Conservation (phyloP, 2,797 vertebrate species). For the Heterohyrax brucei region DNA sequence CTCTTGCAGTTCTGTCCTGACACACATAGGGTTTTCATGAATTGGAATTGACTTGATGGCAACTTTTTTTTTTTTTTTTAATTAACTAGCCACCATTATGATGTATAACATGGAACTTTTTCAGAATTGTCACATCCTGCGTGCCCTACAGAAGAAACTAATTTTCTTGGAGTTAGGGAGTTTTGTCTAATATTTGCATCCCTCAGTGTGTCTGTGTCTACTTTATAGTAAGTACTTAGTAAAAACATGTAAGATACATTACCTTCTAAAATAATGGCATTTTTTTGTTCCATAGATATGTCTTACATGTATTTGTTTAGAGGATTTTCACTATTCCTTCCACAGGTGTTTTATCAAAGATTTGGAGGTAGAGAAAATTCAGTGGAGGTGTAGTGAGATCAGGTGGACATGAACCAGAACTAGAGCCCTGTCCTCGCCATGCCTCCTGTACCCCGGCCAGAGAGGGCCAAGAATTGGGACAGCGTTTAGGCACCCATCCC, state of each 20-base stretch:
- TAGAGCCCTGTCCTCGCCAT: neutral
- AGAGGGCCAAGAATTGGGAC: neutral
- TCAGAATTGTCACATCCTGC: neutral
- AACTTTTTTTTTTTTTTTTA: neutral
- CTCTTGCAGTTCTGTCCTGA: neutral
- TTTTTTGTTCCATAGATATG: neutral
- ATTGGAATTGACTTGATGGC: neutral
- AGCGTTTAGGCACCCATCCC: neutral
- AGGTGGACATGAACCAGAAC: neutral
- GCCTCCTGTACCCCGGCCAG: neutral
- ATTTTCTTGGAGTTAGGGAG: conserved; percentile 2
- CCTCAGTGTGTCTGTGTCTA: neutral
- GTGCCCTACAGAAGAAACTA: neutral
- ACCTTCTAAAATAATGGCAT: neutral
- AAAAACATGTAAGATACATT: neutral
- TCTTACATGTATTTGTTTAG: neutral
- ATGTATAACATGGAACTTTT: neutral
- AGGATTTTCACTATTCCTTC: neutral
- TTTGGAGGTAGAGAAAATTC: neutral
- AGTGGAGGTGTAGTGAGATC: neutral
- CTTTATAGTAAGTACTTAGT: neutral
- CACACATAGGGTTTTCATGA: neutral
- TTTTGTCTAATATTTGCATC: neutral
- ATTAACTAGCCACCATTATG: neutral
- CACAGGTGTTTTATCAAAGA: neutral